A percentile compares a stretch with the other conserved stretches of the same genome.
Conservation (phyloP, 2,797 vertebrate genomes). For the Chelonia mydas region DNA sequence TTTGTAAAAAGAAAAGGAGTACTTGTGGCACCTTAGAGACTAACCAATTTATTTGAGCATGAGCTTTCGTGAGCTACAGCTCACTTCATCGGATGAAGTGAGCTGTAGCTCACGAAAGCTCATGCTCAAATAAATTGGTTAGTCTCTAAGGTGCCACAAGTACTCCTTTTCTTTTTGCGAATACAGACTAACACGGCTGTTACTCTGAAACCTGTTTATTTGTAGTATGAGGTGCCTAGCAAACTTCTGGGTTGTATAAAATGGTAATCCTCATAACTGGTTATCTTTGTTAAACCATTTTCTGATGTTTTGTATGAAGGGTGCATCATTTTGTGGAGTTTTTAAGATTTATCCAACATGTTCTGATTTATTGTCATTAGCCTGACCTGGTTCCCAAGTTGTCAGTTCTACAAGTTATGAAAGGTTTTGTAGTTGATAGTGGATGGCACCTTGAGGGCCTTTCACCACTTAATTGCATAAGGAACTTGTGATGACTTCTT, state of each 20-base stretch:
- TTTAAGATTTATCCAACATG: not conserved
- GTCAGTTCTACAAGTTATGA: not conserved
- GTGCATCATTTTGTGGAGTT: not conserved
- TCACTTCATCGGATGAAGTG: too few relatives aligned
- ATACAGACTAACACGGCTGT: too few relatives aligned
- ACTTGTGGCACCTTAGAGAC: too few relatives aligned
- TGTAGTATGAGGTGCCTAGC: fast-evolving
- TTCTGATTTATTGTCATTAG: not conserved
- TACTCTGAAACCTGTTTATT: too few relatives aligned
- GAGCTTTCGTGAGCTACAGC: too few relatives aligned
- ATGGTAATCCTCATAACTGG: not conserved
- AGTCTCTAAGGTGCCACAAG: too few relatives aligned
- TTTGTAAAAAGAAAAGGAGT: too few relatives aligned
- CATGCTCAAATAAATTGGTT: too few relatives aligned
- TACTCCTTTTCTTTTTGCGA: too few relatives aligned
- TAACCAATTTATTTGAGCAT: too few relatives aligned
- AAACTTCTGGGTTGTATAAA: not conserved
- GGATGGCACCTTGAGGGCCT: not conserved
- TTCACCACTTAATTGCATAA: not conserved
- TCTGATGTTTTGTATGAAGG: not conserved
- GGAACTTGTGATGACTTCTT: not conserved
- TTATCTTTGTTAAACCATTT: not conserved
- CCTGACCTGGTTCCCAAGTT: not conserved
- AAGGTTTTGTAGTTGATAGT: not conserved
- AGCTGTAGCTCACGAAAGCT: too few relatives aligned